These are phyloP conservation scores for Drusus annulatus DNA, from an alignment of 1,140 invertebrate species.

Conservation along the genomic window DNA sequence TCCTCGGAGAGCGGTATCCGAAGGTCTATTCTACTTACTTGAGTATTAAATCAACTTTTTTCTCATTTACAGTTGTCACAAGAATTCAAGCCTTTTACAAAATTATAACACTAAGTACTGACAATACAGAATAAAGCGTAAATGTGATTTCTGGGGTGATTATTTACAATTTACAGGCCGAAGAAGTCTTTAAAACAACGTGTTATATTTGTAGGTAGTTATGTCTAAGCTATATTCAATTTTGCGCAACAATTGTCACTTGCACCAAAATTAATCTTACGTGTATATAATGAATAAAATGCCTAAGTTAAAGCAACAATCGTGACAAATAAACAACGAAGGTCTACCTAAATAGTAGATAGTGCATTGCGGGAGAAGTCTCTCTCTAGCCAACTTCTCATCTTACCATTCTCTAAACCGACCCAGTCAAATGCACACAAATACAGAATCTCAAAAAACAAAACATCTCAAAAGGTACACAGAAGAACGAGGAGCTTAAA, in stretches of 20 bases:
- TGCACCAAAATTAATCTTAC: conserved; percentile 53
- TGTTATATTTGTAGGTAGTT: conserved; percentile 48
- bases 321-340: conserved; percentile 48
- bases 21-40: conserved; percentile 56
- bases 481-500: conserved; percentile 49
- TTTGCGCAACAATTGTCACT: conserved; percentile 54
- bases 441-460: conserved; percentile 42
- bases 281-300: conserved; percentile 47
- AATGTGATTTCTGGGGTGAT: conserved; percentile 55
- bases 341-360: conserved; percentile 38
- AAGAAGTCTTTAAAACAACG: conserved; percentile 56
- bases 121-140: conserved; percentile 60
- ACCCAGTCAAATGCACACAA: conserved; percentile 35
- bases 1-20: conserved; percentile 40
- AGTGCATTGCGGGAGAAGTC: conserved; percentile 13
- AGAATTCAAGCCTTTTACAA: conserved; percentile 51
- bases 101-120: conserved; percentile 59
- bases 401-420: neutral
- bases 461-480: conserved; percentile 46
- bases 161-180: conserved; percentile 60
- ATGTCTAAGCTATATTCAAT: conserved; percentile 48
- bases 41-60: conserved; percentile 57
- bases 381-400: neutral
- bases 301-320: conserved; percentile 54
- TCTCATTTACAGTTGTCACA: conserved; percentile 50